Conservation (phyloP, 2,888 invertebrate genomes). For the Automeris io region DNA sequence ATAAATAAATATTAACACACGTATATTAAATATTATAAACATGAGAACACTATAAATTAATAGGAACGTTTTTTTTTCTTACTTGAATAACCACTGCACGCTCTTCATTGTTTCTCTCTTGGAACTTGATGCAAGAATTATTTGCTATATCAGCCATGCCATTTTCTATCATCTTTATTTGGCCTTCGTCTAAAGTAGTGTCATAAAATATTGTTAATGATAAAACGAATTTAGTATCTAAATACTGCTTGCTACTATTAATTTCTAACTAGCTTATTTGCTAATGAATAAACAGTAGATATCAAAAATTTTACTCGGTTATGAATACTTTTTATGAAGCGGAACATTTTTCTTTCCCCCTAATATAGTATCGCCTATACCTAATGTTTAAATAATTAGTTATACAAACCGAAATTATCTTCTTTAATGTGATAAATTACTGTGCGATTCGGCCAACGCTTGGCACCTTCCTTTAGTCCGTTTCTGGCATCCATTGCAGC, state of each 20-base stretch:
- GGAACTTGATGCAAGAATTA: conserved; percentile 61
- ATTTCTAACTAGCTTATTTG: too few relatives aligned
- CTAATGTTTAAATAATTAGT: not conserved
- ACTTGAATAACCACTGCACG: conserved; percentile 58
- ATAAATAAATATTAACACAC: conserved; percentile 6
- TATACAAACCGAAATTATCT: conserved; percentile 57
- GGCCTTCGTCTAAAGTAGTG: conserved; percentile 48
- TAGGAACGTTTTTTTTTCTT: too few relatives aligned
- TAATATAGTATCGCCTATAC: too few relatives aligned
- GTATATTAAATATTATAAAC: too few relatives aligned
- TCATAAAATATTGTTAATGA: too few relatives aligned
- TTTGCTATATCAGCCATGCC: conserved; percentile 61
- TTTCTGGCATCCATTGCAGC: conserved; percentile 45
- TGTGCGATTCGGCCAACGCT: conserved; percentile 65
- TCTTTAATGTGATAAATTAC: conserved; percentile 58
- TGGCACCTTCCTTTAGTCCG: conserved; percentile 51
- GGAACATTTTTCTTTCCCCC: not conserved
- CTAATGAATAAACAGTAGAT: too few relatives aligned
- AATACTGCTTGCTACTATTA: too few relatives aligned
- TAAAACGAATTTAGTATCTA: too few relatives aligned
- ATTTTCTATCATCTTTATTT: conserved; percentile 50
- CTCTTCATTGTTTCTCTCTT: conserved; percentile 35
- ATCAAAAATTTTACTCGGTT: not conserved
- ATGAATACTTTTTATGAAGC: not conserved
- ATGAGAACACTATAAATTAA: too few relatives aligned